These are phyloP conservation scores for Brachionus sp. DNA, from an alignment of 1,140 invertebrate species.

Conservation along the genomic window DNA sequence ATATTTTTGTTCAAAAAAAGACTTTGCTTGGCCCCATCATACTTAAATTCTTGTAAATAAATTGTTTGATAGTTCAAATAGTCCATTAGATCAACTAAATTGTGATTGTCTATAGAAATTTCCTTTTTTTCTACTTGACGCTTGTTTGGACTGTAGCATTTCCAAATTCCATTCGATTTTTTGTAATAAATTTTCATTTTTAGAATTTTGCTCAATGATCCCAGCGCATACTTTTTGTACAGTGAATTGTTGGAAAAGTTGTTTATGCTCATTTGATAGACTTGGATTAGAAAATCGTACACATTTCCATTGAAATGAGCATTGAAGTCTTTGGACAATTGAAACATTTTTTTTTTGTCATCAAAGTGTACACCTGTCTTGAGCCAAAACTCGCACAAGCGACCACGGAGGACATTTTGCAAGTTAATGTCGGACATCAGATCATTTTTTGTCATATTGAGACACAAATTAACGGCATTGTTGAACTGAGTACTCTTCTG, in stretches of 20 bases:
- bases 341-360: background rate
- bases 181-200: constrained; percentile 34
- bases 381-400: constrained; percentile 25
- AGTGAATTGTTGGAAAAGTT: constrained; percentile 38
- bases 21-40: background rate
- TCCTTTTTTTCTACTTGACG: background rate
- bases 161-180: constrained; percentile 34
- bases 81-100: background rate
- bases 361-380: constrained; percentile 22
- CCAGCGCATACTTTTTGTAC: constrained; percentile 30
- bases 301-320: constrained; percentile 16
- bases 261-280: constrained; percentile 44
- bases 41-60: constrained; percentile 41
- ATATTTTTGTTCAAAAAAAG: constrained; percentile 3
- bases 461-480: background rate
- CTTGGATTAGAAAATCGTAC: constrained; percentile 43
- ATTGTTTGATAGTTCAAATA: background rate
- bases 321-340: constrained; percentile 11
- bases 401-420: background rate
- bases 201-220: background rate
- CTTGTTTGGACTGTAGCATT: background rate
- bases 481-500: background rate
- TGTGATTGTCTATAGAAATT: constrained; percentile 12
- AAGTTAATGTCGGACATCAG: background rate
- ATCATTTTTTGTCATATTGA: constrained; percentile 27